These are phyloP conservation scores for Hirundo rustica DNA, from an alignment of 2,797 vertebrate species.

Conservation along the genomic window DNA sequence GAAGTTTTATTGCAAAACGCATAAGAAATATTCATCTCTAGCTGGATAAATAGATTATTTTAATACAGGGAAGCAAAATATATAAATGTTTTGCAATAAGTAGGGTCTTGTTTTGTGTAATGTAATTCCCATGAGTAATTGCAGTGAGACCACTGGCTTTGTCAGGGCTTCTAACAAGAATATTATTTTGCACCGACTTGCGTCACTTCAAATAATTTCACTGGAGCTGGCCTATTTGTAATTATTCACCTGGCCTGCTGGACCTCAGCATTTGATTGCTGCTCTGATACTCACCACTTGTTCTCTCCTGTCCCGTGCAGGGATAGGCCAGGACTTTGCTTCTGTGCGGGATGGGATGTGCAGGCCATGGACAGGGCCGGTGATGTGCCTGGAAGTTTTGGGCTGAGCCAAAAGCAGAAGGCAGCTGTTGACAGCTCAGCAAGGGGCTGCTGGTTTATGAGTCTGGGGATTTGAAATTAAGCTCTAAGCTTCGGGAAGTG, in stretches of 20 bases:
- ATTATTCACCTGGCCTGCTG: constrained; percentile 18
- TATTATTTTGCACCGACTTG: constrained; percentile 31
- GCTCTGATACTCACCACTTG: neutral
- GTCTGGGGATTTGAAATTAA: constrained; percentile 37
- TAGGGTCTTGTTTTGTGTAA: neutral
- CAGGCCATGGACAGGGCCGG: accelerated
- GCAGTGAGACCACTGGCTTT: constrained; percentile 45
- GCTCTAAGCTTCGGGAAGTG: constrained; percentile 7
- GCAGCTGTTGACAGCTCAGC: neutral
- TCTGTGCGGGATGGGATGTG: accelerated
- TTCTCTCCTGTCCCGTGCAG: neutral
- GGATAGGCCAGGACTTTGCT: neutral
- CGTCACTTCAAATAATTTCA: constrained; percentile 16
- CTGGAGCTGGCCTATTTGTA: neutral
- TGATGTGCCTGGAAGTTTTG: neutral
- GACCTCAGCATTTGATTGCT: neutral
- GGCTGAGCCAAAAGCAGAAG: neutral
- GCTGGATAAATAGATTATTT: constrained; percentile 17
- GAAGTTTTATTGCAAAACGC: neutral
- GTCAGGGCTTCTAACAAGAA: constrained; percentile 9
- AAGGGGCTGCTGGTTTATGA: neutral
- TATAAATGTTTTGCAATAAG: neutral
- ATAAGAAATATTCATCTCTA: neutral
- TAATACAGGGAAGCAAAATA: neutral
- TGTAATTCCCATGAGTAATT: constrained; percentile 14